Conservation (phyloP, 2,797 vertebrate species). For the Remorina albescens region DNA sequence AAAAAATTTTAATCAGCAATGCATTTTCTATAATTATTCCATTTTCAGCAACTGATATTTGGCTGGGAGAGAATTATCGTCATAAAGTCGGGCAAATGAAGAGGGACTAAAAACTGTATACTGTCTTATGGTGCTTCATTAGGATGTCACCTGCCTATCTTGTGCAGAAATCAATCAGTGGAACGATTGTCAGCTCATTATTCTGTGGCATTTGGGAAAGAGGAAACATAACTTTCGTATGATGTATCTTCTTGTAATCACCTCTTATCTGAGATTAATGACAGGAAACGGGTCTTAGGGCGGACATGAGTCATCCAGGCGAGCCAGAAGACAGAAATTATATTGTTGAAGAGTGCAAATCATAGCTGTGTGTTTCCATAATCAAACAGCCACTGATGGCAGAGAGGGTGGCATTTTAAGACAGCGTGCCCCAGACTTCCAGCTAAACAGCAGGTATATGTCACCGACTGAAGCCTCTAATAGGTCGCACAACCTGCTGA, state of each 20-base stretch:
- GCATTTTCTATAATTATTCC: not conserved
- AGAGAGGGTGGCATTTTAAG: slow-evolving; percentile 34
- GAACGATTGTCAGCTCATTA: slow-evolving; percentile 53
- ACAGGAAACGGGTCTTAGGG: slow-evolving; percentile 52
- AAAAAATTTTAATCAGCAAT: too few relatives aligned
- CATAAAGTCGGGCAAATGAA: slow-evolving; percentile 12
- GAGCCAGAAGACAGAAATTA: slow-evolving; percentile 50
- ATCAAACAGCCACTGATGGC: slow-evolving; percentile 38
- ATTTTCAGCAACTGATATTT: not conserved
- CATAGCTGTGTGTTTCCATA: slow-evolving; percentile 56
- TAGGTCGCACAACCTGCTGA: slow-evolving; percentile 41
- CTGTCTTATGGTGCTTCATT: slow-evolving; percentile 13
- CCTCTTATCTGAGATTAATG: slow-evolving; percentile 67
- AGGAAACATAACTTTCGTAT: slow-evolving; percentile 43
- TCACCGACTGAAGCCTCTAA: slow-evolving; percentile 50
- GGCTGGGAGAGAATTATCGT: not conserved
- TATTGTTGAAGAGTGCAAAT: slow-evolving; percentile 53
- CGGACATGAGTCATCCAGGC: slow-evolving; percentile 55
- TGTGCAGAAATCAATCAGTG: slow-evolving; percentile 28
- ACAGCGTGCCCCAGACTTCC: slow-evolving; percentile 44
- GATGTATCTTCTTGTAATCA: slow-evolving; percentile 59
- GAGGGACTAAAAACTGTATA: not conserved
- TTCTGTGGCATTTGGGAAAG: slow-evolving; percentile 66
- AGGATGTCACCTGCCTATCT: slow-evolving; percentile 18
- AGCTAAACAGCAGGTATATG: slow-evolving; percentile 46